Evolutionary conservation across 2,797 vertebrate species (phyloP).

Genomic region (Gouania willdenowi): DNA sequence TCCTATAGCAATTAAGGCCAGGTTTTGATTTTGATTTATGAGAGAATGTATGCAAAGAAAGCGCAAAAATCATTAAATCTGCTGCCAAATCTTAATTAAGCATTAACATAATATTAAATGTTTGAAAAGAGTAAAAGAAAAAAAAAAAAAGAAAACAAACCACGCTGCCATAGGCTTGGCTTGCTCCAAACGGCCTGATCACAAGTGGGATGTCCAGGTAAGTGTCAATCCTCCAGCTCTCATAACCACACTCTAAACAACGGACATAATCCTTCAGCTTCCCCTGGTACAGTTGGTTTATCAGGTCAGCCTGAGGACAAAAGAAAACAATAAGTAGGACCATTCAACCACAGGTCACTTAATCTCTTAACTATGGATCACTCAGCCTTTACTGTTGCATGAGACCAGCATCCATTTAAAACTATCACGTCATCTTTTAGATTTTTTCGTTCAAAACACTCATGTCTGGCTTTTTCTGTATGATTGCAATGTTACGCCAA

Average conservation of each 20-base stretch:
- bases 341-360: background rate
- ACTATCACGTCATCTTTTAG: too few relatives aligned
- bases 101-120: background rate
- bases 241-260: slow-evolving; percentile 96
- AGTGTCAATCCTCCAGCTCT: slow-evolving; percentile 97
- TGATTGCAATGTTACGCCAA: too few relatives aligned
- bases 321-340: slow-evolving; percentile 28
- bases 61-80: background rate
- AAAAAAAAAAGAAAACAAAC: too few relatives aligned
- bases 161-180: slow-evolving; percentile 95
- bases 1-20: slow-evolving; percentile 84
- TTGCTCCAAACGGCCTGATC: slow-evolving; percentile 97
- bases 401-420: too few relatives aligned
- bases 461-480: too few relatives aligned
- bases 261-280: slow-evolving; percentile 98
- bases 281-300: slow-evolving; percentile 98
- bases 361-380: too few relatives aligned
- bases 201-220: slow-evolving; percentile 98
- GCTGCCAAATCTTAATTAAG: background rate
- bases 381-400: too few relatives aligned
- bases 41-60: too few relatives aligned
- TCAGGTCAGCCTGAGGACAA: slow-evolving; percentile 90
- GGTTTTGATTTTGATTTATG: too few relatives aligned
- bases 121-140: too few relatives aligned
- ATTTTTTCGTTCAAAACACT: too few relatives aligned